Base-by-base conservation (phyloP, 2,797 vertebrate species). In the Anguilla megastoma region DNA sequence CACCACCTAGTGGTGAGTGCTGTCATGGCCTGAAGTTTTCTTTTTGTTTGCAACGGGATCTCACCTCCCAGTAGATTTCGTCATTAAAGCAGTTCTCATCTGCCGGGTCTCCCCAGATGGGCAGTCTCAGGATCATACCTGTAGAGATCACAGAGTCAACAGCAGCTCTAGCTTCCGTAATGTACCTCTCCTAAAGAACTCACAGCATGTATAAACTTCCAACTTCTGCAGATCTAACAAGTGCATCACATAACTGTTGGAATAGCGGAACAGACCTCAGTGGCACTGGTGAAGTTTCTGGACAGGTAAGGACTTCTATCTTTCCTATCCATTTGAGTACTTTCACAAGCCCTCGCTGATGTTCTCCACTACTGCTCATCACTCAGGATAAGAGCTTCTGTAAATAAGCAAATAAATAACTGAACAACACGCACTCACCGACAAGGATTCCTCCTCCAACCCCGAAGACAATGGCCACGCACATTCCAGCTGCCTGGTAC, bases 51-150 rank as follows among this genome's bases (percentile, higher is more conserved):
- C 54, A 82, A 50, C 27, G 79, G 1, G 54, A 85, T 30, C 96
- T 96, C 90, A 98, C 98, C 97, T 99, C 97, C 98, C 99, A 99
- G 92, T 99, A 99, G 18, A 96, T 90, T 2, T 94, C 96, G 90
- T 99, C 99, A 24, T 99, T 97, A 87, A 94, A 99, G 95, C 98
- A 99, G 94, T 97, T 97, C 90, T 99, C 97, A 87, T 98, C 97
- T 0, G 96, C 93, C 0, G 98, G 91, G 71, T 99, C 98, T 0
- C 97, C 98, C 98, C 97, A 99, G 89, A 98, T 86, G 0, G 98
- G 98, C 12, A 99, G 82, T 92, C 92, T 98, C 91, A 99, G 91
- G 90, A 99, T 96, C 16, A 95, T 85, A 82, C 98, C 98, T 99
- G 90, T 18, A 74, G 90, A 90, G 3, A 66, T 63, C 33, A 66